Conservation (phyloP, 2,797 vertebrate species). For the Chiroxiphia lanceolata region DNA sequence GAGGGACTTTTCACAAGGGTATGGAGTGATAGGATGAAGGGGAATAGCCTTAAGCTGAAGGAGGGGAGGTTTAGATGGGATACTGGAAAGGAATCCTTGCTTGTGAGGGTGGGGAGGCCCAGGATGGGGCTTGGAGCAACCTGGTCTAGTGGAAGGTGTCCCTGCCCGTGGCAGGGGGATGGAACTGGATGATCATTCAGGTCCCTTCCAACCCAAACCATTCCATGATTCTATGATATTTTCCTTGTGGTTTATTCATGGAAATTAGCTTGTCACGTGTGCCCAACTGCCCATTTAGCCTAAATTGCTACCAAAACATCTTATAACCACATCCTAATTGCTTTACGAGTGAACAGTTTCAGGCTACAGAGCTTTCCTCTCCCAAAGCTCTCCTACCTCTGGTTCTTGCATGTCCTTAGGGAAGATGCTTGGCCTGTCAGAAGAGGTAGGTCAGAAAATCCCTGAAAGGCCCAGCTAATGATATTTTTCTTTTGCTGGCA, state of each 20-base stretch:
- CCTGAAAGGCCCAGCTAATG: neutral
- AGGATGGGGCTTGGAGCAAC: neutral
- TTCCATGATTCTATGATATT: neutral
- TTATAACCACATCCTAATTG: neutral
- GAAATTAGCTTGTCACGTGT: neutral
- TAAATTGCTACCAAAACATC: neutral
- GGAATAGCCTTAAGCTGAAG: neutral
- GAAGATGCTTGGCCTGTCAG: neutral
- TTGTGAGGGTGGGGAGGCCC: fast-evolving
- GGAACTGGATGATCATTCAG: neutral
- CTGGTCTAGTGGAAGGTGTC: neutral
- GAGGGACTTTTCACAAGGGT: neutral
- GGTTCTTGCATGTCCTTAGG: neutral
- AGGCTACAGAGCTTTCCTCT: neutral
- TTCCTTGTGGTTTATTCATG: neutral
- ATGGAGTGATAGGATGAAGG: neutral
- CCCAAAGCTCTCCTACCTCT: neutral
- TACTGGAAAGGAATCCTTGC: neutral
- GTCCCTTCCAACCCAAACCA: neutral
- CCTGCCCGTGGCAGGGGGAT: neutral
- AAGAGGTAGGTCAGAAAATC: neutral
- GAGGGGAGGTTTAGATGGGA: neutral
- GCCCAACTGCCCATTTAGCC: neutral
- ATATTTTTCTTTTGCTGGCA: neutral
- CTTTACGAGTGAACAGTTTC: neutral